Conservation (phyloP, 2,888 invertebrate species). For the Bimastos eiseni region DNA sequence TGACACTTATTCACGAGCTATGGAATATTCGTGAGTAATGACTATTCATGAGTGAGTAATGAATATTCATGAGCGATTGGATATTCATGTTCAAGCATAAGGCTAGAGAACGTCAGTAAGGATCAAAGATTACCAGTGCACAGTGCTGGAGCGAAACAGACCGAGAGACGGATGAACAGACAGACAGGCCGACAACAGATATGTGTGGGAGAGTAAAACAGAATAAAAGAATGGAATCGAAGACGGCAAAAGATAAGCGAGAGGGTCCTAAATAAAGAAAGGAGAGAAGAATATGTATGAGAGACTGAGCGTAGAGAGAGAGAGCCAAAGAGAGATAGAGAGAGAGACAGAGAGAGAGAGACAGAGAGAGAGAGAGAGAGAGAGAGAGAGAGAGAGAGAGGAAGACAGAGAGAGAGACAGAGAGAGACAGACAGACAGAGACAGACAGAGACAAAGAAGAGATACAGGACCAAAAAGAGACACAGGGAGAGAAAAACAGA, state of each 20-base stretch:
- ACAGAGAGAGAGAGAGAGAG: too few relatives aligned
- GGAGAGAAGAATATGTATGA: too few relatives aligned
- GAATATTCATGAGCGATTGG: neutral
- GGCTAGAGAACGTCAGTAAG: neutral
- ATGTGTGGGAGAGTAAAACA: neutral
- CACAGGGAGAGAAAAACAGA: too few relatives aligned
- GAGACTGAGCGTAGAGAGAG: too few relatives aligned
- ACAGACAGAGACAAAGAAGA: too few relatives aligned
- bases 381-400: too few relatives aligned
- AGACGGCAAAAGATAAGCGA: neutral
- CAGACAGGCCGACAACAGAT: neutral
- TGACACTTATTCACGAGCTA: neutral
- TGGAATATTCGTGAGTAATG: neutral
- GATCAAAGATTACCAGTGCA: neutral
- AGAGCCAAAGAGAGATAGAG: too few relatives aligned
- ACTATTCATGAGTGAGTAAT: neutral
- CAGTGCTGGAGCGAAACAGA: neutral
- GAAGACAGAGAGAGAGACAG: too few relatives aligned
- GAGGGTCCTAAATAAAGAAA: neutral
- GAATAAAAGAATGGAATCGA: neutral
- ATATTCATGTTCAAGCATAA: neutral
- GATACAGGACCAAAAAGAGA: too few relatives aligned
- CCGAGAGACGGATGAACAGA: neutral
- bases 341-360: too few relatives aligned
- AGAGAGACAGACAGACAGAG: too few relatives aligned